phyloP scores from a whole-genome alignment of 2,888 invertebrate genomes.

The Enchytraeus crypticus region DNA sequence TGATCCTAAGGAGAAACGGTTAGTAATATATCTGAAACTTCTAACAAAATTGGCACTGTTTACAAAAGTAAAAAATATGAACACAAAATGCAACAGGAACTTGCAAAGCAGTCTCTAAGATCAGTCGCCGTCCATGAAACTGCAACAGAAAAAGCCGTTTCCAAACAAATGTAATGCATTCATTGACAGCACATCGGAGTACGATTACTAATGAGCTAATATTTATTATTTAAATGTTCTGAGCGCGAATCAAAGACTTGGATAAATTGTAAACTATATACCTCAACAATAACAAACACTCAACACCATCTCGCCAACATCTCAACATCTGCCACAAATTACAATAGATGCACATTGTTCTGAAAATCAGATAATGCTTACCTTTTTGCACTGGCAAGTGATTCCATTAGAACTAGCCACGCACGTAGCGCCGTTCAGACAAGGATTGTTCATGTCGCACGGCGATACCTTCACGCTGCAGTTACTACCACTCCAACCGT shows the following conservation, averaged over 20 bases:
- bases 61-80: no score
- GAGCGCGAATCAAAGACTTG: background rate
- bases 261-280: background rate
- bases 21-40: no score
- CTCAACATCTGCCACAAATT: background rate
- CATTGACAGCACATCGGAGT: no score
- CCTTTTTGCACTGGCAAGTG: constrained; percentile 66
- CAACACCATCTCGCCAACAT: background rate
- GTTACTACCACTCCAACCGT: constrained; percentile 65
- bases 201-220: no score
- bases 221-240: background rate
- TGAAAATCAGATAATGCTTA: background rate
- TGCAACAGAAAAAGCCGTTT: no score
- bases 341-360: background rate
- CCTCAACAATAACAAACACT: background rate
- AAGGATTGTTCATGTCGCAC: constrained; percentile 75
- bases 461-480: constrained; percentile 83
- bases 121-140: no score
- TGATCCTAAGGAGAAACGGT: no score
- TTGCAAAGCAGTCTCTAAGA: no score
- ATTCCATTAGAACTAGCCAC: constrained; percentile 60
- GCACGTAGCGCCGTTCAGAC: constrained; percentile 68
- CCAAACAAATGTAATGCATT: no score
- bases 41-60: no score
- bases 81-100: no score